These are phyloP conservation scores for Lepidocyrtoides sp. DNA, from an alignment of 2,888 invertebrate genomes.

Conservation along the genomic window DNA sequence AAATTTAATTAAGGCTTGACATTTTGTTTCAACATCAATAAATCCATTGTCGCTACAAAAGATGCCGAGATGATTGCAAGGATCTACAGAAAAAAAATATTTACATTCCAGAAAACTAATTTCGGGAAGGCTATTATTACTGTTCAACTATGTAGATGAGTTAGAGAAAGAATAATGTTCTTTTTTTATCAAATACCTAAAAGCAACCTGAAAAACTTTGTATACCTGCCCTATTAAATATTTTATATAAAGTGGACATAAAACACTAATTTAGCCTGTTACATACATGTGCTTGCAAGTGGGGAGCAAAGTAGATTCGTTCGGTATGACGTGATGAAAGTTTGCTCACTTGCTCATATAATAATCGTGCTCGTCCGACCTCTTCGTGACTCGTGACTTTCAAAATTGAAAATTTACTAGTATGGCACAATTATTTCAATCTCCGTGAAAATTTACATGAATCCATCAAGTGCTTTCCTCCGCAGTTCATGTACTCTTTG, in stretches of 20 bases:
- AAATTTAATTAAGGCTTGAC: neutral
- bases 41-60: neutral
- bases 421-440: conserved; percentile 71
- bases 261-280: neutral
- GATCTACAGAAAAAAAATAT: conserved; percentile 2
- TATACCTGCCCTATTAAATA: neutral
- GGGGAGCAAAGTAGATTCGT: neutral
- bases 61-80: conserved; percentile 11
- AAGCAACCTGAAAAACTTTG: too few species aligned
- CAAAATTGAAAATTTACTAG: conserved; percentile 69
- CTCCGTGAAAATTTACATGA: conserved; percentile 32
- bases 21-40: neutral
- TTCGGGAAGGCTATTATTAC: neutral
- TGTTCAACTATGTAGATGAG: neutral
- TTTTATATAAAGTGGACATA: neutral
- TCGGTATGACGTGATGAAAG: neutral
- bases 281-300: neutral
- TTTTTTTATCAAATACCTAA: too few species aligned
- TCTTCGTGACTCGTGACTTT: conserved; percentile 71
- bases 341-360: neutral
- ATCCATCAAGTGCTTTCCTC: neutral
- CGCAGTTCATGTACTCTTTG: neutral
- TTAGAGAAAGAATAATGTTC: neutral
- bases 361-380: conserved; percentile 26
- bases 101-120: neutral